A percentile compares a stretch with the other conserved stretches of the same genome.
phyloP scores from a whole-genome alignment of 2,797 vertebrate genomes.

The Melanotaenia maccullochi region DNA sequence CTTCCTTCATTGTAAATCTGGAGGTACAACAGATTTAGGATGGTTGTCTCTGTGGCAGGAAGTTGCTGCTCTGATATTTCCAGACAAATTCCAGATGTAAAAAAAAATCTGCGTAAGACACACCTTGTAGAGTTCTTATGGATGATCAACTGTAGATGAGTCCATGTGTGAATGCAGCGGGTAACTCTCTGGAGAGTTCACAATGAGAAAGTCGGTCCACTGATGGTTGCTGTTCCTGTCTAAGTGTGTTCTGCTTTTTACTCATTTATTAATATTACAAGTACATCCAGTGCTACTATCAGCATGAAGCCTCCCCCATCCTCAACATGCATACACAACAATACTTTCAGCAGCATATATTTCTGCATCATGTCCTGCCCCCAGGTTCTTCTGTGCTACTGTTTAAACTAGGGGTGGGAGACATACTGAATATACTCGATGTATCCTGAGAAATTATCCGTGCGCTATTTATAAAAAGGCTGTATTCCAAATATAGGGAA shows the following conservation, averaged over 20 bases:
- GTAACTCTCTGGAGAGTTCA: neutral
- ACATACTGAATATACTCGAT: too few species aligned
- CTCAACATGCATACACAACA: too few species aligned
- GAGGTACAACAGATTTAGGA: neutral
- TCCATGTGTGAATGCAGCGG: neutral
- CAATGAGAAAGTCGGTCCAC: too few species aligned
- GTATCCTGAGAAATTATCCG: too few species aligned
- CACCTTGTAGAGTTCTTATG: neutral
- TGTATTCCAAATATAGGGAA: too few species aligned
- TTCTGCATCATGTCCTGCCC: too few species aligned
- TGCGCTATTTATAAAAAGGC: too few species aligned
- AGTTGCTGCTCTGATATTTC: neutral
- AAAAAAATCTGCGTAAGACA: neutral
- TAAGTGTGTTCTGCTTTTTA: neutral
- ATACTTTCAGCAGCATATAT: too few species aligned
- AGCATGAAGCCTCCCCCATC: neutral
- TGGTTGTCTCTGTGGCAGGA: neutral
- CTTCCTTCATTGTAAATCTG: neutral
- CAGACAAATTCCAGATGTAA: neutral
- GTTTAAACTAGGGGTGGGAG: too few species aligned
- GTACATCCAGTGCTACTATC: neutral
- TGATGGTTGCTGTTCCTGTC: neutral
- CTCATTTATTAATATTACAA: neutral
- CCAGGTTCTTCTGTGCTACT: too few species aligned
- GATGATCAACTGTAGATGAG: neutral